Base-by-base conservation (phyloP, 2,888 invertebrate species). In the Blera fallax region DNA sequence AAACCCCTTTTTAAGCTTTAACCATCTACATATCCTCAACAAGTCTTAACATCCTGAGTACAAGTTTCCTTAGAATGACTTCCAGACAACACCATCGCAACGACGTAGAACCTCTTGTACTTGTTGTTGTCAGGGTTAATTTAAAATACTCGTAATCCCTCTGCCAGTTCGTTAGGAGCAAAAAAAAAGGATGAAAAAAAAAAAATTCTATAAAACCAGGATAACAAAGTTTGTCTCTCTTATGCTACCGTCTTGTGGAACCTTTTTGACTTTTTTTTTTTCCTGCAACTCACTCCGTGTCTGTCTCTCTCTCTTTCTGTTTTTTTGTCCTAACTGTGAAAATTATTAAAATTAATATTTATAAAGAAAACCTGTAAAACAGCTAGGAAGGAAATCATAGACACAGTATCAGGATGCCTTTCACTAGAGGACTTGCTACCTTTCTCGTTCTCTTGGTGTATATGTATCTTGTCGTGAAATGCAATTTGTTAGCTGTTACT, bases 341-440 rank as follows among this genome's bases (percentile, higher is more conserved):
- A 62, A 80, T 84, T 79, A 76, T 84, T 69, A 76, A 80, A 84
- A 84, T 84, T 79, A 79, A 84, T 69, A 74, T 80, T 80, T 84
- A 70, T 80, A 76, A 37, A 70, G 74, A 74, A 79, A 84, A 84
- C 79, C 67, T 56, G 62, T 2, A 40, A 58, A 58, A 40, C 64
- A 40, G 34, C 37, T 45, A 16, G 16, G 11, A 16, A 6, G n/a
- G n/a, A 1, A 10, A 16, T 11, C 32, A 7, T 45, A 45, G n/a
- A 27, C 24, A 40, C 10, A 16, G 48, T 16, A 18, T 16, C 3
- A n/a, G 29, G n/a, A 32, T 45, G 48, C 32, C 3, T 64, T 43
- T 6, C 43, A 16, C 18, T 16, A 29, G 18, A 65, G 29, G 18
- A 11, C 29, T 16, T 18, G 10, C 24, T 24, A 16, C 11, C 16